Evolutionary conservation across 2,888 invertebrate species (phyloP), one percentile per base, ranked within the genome.

Genomic region (Tuta absoluta): DNA sequence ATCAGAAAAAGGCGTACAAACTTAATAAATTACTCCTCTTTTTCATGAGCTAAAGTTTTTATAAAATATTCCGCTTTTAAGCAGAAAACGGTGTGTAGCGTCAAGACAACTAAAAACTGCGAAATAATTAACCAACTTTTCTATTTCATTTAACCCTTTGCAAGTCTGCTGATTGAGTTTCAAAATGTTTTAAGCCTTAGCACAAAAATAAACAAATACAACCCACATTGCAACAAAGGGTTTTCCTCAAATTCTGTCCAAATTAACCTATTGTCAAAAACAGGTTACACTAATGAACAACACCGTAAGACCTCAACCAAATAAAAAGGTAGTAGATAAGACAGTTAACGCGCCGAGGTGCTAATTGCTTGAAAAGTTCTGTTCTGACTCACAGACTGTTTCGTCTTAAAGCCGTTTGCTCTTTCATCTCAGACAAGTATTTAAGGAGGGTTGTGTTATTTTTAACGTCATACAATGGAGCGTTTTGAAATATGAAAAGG

Each of bases 361-460:
- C 78, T 85, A 85, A 85, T 77, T 81, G 63, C 67, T 72, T 72
- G 79, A 79, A 71, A 78, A 80, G 75, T 78, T 78, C 74, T 78
- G 73, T 72, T 68, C 75, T 85, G 84, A 85, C 71, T 85, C 84
- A 85, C 71, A 75, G 72, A 67, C 71, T 62, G 69, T 69, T 69
- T 70, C 67, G 72, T 73, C 71, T 69, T 66, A 67, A 67, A 69
- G 72, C 77, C 72, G 75, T 81, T 82, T 82, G 75, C 72, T 73
- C 75, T 77, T 77, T 71, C 66, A 70, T 74, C 69, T 69, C 67
- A 65, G 68, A 69, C 70, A 63, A 64, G 68, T 62, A 69, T 70
- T 70, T 69, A 72, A 65, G 68, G 69, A 67, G 68, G 71, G 71
- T 67, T 70, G 68, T 72, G 71, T 67, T 70, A 74, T 74, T 73